Conservation (phyloP, 1,140 invertebrate genomes). For the Musca vetustissima region DNA sequence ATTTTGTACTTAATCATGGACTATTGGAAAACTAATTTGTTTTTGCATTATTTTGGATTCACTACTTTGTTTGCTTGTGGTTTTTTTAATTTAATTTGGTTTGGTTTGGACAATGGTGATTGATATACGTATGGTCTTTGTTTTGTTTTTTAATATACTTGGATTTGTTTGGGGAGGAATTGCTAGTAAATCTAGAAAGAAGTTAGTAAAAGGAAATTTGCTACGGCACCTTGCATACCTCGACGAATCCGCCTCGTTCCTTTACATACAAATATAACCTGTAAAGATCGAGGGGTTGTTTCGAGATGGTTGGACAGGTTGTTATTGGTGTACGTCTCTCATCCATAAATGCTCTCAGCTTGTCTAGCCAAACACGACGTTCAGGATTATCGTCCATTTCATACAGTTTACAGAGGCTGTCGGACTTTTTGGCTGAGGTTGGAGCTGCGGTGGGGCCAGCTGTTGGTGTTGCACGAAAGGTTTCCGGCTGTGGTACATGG, state of each 20-base stretch:
- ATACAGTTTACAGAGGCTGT: conserved; percentile 89
- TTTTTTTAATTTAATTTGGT: conserved; percentile 9
- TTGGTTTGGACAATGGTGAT: conserved; percentile 27
- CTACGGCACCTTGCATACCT: conserved; percentile 83
- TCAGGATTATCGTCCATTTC: conserved; percentile 97
- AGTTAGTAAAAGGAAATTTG: conserved; percentile 57
- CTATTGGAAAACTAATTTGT: neutral
- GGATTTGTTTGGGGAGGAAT: conserved; percentile 30
- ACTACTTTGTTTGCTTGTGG: conserved; percentile 1
- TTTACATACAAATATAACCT: conserved; percentile 92
- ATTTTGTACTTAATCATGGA: conserved; percentile 9
- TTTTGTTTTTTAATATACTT: conserved; percentile 44
- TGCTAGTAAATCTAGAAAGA: conserved; percentile 56
- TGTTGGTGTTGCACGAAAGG: conserved; percentile 69
- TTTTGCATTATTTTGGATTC: conserved; percentile 18
- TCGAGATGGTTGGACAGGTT: conserved; percentile 94
- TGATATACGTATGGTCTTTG: conserved; percentile 32
- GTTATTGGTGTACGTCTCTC: conserved; percentile 89
- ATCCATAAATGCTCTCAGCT: conserved; percentile 91
- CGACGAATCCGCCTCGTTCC: conserved; percentile 95
- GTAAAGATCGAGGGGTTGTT: conserved; percentile 97
- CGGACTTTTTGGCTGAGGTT: conserved; percentile 71
- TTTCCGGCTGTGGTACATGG: conserved; percentile 80
- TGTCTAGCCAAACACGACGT: conserved; percentile 86
- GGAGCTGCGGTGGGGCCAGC: conserved; percentile 14